phyloP scores from a whole-genome alignment of 92 coral and sea anemone genomes.

The Palythoa caribaeorum region DNA sequence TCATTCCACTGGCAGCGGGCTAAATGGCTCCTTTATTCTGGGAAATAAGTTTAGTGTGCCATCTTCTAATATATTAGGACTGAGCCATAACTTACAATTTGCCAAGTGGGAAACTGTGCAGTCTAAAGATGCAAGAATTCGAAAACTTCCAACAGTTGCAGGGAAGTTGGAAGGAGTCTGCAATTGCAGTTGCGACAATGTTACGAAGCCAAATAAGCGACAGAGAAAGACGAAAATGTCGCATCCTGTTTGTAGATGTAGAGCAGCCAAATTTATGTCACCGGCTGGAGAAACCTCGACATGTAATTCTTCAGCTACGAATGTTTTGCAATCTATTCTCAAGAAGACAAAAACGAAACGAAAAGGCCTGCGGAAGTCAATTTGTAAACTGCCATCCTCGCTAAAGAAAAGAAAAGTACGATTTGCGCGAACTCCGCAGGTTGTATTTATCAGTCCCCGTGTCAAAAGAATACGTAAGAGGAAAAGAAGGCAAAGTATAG shows the following conservation, averaged over 20 bases:
- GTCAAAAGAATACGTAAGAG: not conserved
- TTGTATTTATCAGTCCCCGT: slow-evolving; percentile 50
- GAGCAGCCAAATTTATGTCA: not conserved
- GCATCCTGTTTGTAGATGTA: slow-evolving; percentile 26
- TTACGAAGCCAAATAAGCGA: slow-evolving; percentile 36
- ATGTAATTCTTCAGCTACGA: slow-evolving; percentile 26
- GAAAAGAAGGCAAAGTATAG: slow-evolving; percentile 1
- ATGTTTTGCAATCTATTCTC: slow-evolving; percentile 55
- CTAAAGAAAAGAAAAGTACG: slow-evolving; percentile 47
- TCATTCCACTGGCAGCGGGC: slow-evolving; percentile 73
- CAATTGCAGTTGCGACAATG: not conserved
- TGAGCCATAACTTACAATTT: not conserved
- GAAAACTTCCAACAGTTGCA: slow-evolving; percentile 50
- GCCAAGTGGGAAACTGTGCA: slow-evolving; percentile 34
- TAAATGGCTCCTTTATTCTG: slow-evolving; percentile 81
- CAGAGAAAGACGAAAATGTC: slow-evolving; percentile 39
- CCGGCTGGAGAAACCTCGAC: not conserved
- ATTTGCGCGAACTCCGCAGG: slow-evolving; percentile 56
- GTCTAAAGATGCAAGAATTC: slow-evolving; percentile 56
- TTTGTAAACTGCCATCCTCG: not conserved
- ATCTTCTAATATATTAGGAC: not conserved
- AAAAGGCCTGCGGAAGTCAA: slow-evolving; percentile 15
- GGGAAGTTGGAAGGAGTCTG: not conserved
- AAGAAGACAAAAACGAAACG: slow-evolving; percentile 51
- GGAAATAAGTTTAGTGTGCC: not conserved